A percentile compares a stretch with the other conserved stretches of the same genome.
Evolutionary conservation across 2,888 invertebrate genomes (phyloP).

Genomic region (Xylocampa areola): DNA sequence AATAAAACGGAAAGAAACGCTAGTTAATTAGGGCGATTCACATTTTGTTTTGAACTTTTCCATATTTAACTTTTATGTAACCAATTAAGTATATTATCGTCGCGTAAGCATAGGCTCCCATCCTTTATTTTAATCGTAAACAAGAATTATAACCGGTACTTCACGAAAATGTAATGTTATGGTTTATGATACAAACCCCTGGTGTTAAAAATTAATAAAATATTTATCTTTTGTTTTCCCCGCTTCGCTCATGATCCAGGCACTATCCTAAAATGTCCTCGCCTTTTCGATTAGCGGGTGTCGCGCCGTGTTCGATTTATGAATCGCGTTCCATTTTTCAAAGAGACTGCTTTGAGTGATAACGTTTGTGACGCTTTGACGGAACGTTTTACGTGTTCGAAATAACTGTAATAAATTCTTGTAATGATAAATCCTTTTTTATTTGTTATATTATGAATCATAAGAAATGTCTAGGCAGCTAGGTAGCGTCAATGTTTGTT

Average conservation of each 20-base stretch:
- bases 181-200: no score
- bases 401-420: conserved; percentile 39
- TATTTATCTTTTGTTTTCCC: background rate
- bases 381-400: conserved; percentile 27
- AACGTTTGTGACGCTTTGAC: conserved; percentile 22
- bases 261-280: conserved; percentile 46
- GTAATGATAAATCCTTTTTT: conserved; percentile 11
- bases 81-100: no score
- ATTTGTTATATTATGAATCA: background rate
- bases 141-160: no score
- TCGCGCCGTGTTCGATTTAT: conserved; percentile 64
- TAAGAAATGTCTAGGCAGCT: background rate
- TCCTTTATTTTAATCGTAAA: no score
- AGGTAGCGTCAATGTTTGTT: background rate
- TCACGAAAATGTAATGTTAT: no score
- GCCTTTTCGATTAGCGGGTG: conserved; percentile 66
- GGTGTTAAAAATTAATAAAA: no score
- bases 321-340: conserved; percentile 68
- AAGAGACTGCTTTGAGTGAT: conserved; percentile 53
- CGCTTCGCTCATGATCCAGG: conserved; percentile 24
- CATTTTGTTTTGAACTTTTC: no score
- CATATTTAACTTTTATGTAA: background rate
- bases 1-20: conserved; percentile 3
- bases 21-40: no score
- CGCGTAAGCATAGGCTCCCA: no score